These are phyloP conservation scores for Phanerotoma sp. DNA, from an alignment of 2,888 invertebrate genomes.

Conservation along the genomic window DNA sequence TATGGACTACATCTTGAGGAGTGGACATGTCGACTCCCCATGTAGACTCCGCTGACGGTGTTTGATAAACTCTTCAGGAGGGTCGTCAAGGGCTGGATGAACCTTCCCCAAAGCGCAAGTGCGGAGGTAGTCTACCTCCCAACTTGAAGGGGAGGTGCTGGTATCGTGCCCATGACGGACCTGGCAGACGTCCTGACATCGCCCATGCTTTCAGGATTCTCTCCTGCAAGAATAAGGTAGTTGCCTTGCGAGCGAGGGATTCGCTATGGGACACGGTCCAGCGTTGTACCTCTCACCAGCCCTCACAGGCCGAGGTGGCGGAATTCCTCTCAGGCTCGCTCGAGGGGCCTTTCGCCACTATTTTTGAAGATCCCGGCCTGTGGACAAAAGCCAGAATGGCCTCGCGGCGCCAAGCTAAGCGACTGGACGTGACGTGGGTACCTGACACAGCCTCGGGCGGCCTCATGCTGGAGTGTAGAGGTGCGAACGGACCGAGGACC, in stretches of 20 bases:
- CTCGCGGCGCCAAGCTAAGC: conserved; percentile 20
- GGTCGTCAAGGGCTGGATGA: conserved; percentile 39
- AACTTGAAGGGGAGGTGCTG: conserved; percentile 39
- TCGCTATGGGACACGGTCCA: conserved; percentile 31
- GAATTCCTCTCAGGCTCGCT: conserved; percentile 36
- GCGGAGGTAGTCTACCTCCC: conserved; percentile 39
- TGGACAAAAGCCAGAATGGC: conserved; percentile 38
- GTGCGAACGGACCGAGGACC: conserved; percentile 6
- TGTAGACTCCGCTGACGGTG: conserved; percentile 33
- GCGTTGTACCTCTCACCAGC: conserved; percentile 6
- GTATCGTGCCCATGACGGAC: conserved; percentile 42
- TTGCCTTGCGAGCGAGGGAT: conserved; percentile 33
- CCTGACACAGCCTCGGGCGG: conserved; percentile 27
- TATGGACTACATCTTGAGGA: conserved; percentile 41
- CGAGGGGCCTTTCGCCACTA: conserved; percentile 31
- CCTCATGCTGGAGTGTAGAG: too few species aligned
- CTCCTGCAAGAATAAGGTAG: conserved; percentile 33
- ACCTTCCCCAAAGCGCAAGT: conserved; percentile 43
- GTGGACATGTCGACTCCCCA: conserved; percentile 34
- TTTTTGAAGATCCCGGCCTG: conserved; percentile 24
- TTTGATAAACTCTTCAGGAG: conserved; percentile 38
- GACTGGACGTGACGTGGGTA: conserved; percentile 31
- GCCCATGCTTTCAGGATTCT: conserved; percentile 44
- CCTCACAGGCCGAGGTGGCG: conserved; percentile 33
- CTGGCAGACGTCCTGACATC: conserved; percentile 39